phyloP scores from a whole-genome alignment of 2,888 invertebrate species.

The Dinocampus coccinellae region DNA sequence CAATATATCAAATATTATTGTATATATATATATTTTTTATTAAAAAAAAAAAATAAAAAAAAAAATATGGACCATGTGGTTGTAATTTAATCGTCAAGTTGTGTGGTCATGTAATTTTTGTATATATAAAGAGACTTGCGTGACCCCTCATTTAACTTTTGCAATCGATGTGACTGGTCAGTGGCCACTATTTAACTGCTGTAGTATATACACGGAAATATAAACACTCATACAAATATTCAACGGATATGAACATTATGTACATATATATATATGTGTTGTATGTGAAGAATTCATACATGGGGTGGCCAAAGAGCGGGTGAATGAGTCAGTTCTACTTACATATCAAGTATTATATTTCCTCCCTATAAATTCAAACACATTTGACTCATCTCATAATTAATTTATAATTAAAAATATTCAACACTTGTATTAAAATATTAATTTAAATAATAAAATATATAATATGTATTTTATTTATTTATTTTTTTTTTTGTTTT shows the following conservation, averaged over 20 bases:
- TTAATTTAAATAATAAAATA: too few relatives aligned
- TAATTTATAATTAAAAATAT: too few relatives aligned
- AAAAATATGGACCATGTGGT: neutral
- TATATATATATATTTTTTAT: neutral
- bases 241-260: neutral
- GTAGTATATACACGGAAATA: conserved; percentile 15
- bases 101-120: conserved; percentile 1
- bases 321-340: conserved; percentile 6
- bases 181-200: conserved; percentile 27
- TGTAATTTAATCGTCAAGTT: neutral
- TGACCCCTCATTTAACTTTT: conserved; percentile 25
- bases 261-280: neutral
- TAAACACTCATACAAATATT: conserved; percentile 7
- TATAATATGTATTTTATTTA: too few relatives aligned
- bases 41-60: too few relatives aligned
- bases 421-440: too few relatives aligned
- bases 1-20: neutral
- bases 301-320: neutral
- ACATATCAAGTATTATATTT: neutral
- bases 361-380: neutral
- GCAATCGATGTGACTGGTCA: conserved; percentile 30
- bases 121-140: conserved; percentile 14
- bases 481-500: too few relatives aligned
- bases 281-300: conserved; percentile 4
- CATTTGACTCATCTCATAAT: conserved; percentile 32